Base-by-base conservation (phyloP, 2,113 vertebrate genomes). In the Oryzias javanicus region DNA sequence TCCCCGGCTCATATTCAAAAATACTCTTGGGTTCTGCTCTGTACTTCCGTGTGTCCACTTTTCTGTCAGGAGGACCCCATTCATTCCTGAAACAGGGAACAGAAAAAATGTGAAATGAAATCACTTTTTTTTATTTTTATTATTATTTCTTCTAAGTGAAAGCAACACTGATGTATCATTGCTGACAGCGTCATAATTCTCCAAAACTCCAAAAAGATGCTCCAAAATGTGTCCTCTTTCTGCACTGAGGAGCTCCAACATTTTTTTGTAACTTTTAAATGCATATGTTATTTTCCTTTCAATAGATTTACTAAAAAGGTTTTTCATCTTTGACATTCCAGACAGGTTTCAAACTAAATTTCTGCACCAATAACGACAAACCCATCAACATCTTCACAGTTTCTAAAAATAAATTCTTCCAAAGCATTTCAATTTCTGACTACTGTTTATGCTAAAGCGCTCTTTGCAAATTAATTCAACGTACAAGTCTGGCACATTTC, bases 1-100 rank as follows among this genome's bases (percentile, higher is more conserved):
- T 98, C 50, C 97, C 97, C 0, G 97, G 97, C 80, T 99, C 97
- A 3, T 99, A 99, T 47, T 99, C 97, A 90, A 99, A 99, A 87
- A 99, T 99, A 76, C 97, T 99, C 82, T 95, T 93, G 16, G 97
- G 97, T 74, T 99, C 97, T 2, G 97, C 98, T 0, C 97, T 94
- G 74, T 99, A 99, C 86, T 92, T 97, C 45, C 97, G 91, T 2
- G 97, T 99, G 72, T 99, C 96, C 20, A 99, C 96, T 85, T 98
- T 99, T 76, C 95, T 94, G 85, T 99, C 95, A 2, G 96, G 94
- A 53, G 97, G 97, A 58, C 96, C 95, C 96, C 96, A 99, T 73
- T 96, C 93, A 29, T 98, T 98, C 88, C 97, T 99, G 67, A 20
- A 29, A 49, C 3, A 77, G 78, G 47, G 64, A 67, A 80, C 1